These are phyloP conservation scores for Caerostris extrusa DNA, from an alignment of 1,140 invertebrate genomes.

Conservation along the genomic window DNA sequence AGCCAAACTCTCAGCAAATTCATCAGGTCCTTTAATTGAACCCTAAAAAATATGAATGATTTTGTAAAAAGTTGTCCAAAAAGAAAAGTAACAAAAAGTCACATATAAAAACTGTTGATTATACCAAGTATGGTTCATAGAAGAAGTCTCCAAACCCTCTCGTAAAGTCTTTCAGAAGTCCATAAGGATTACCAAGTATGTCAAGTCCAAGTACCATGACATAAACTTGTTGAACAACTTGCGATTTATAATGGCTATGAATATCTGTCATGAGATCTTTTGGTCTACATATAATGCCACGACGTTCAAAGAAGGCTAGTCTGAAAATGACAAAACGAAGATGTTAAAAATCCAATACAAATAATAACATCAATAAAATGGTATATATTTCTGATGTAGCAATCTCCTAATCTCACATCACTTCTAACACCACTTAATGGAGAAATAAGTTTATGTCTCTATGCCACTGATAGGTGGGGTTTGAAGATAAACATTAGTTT, in stretches of 20 bases:
- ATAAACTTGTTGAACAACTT: conserved; percentile 94
- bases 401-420: too few relatives aligned
- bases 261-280: conserved; percentile 92
- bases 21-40: conserved; percentile 97
- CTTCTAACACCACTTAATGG: too few relatives aligned
- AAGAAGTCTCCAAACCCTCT: conserved; percentile 98
- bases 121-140: conserved; percentile 94
- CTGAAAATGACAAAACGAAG: conserved; percentile 88
- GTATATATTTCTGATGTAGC: too few relatives aligned
- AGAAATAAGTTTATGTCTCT: too few relatives aligned
- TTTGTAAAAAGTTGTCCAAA: background rate
- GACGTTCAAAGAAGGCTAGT: conserved; percentile 96
- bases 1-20: conserved; percentile 97
- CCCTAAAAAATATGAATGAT: conserved; percentile 82
- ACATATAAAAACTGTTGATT: background rate
- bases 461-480: too few relatives aligned
- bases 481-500: too few relatives aligned
- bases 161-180: conserved; percentile 94
- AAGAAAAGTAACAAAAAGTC: background rate
- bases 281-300: conserved; percentile 92
- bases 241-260: conserved; percentile 91
- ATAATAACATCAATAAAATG: too few relatives aligned
- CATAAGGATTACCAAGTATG: conserved; percentile 99
- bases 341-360: background rate
- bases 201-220: conserved; percentile 99